Conservation (phyloP, 2,113 vertebrate species). For the Circaetus cinerascens region DNA sequence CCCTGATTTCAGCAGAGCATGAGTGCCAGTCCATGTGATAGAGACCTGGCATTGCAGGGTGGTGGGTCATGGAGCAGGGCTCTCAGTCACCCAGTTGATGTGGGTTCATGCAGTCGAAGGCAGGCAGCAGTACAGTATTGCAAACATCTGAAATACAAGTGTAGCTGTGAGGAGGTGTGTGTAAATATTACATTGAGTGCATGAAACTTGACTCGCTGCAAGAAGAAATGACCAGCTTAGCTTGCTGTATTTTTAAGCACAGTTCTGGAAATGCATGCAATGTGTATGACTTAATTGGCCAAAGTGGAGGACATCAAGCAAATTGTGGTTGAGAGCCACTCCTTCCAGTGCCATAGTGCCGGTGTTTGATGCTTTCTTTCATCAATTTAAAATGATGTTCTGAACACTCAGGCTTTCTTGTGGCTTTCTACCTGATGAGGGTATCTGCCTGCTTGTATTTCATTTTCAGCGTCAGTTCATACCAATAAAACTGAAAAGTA, state of each 20-base stretch:
- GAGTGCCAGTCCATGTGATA: background rate
- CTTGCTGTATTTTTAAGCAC: background rate
- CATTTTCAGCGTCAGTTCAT: conserved; percentile 85
- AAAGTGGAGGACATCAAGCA: background rate
- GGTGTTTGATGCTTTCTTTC: background rate
- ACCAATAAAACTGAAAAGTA: conserved; percentile 82
- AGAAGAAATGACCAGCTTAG: background rate
- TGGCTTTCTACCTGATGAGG: background rate
- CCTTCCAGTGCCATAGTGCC: background rate
- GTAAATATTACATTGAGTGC: background rate
- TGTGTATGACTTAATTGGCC: background rate
- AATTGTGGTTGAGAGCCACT: background rate
- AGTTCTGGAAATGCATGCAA: fast-evolving
- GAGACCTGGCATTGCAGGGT: background rate
- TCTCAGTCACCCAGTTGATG: fast-evolving
- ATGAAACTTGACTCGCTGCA: fast-evolving
- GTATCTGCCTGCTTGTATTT: background rate
- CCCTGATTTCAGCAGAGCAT: background rate
- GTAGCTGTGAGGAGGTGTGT: background rate
- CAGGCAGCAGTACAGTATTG: background rate
- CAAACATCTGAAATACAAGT: fast-evolving
- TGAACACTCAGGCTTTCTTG: background rate
- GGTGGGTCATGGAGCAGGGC: background rate
- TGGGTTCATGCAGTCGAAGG: background rate
- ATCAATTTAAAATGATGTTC: background rate